Percentiles rank a stretch among this genome's conserved stretches.
Evolutionary conservation across 2,797 vertebrate genomes (phyloP).

Genomic region (Parauchenoglanis ngamensis): DNA sequence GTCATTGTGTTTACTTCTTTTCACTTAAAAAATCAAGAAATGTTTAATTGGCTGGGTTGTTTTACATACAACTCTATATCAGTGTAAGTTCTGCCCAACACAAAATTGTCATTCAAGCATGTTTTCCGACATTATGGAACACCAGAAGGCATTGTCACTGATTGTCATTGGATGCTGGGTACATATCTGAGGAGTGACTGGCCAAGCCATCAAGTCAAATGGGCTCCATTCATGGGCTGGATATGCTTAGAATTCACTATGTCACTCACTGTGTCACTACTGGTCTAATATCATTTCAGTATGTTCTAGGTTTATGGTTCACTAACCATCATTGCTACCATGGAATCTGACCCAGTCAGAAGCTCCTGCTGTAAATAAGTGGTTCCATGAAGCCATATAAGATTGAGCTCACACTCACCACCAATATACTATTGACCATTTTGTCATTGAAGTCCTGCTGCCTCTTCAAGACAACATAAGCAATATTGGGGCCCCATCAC

Average conservation of each 20-base stretch:
- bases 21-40: no score
- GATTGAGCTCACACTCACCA: neutral
- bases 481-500: neutral
- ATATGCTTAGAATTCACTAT: neutral
- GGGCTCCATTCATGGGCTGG: neutral
- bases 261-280: neutral
- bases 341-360: neutral
- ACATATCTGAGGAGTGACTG: neutral
- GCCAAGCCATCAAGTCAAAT: neutral
- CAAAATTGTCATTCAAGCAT: no score
- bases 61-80: no score
- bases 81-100: no score
- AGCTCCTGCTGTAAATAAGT: neutral
- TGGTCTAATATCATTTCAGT: neutral
- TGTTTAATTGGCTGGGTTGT: no score
- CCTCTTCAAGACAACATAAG: neutral
- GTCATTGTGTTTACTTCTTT: no score
- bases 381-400: neutral
- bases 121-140: no score
- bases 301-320: neutral
- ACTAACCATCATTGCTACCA: neutral
- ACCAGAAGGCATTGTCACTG: neutral
- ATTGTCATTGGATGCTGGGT: neutral
- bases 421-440: neutral
- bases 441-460: neutral